Percentiles rank a stretch among this genome's conserved stretches.
These are phyloP conservation scores for Hemistola chrysoprasaria DNA, from an alignment of 2,888 invertebrate genomes.

Conservation along the genomic window DNA sequence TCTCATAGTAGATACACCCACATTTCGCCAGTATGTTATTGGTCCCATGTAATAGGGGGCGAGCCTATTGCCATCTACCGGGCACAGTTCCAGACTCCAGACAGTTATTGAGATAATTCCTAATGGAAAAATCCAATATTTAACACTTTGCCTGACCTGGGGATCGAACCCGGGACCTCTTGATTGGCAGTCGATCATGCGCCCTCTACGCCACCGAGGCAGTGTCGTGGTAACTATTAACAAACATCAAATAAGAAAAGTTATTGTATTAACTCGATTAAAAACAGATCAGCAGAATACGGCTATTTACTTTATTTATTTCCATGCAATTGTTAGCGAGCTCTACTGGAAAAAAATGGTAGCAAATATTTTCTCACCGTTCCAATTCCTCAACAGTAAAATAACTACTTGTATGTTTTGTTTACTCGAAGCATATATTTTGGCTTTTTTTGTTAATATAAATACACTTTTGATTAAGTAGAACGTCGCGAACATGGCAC, in stretches of 20 bases:
- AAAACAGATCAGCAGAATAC: slow-evolving; percentile 10
- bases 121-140: no score
- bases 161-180: no score
- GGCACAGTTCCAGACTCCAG: no score
- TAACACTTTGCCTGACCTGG: no score
- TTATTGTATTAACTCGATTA: slow-evolving; percentile 24
- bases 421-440: slow-evolving; percentile 14
- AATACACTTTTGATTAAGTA: slow-evolving; percentile 9
- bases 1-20: no score
- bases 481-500: background rate
- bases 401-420: slow-evolving; percentile 11
- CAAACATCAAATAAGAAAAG: slow-evolving; percentile 16
- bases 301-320: slow-evolving; percentile 10
- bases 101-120: no score
- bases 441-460: slow-evolving; percentile 17
- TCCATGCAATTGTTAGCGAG: slow-evolving; percentile 4
- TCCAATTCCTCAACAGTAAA: slow-evolving; percentile 26
- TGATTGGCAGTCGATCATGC: no score
- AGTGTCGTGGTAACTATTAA: slow-evolving; percentile 44
- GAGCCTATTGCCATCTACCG: no score
- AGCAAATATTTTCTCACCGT: slow-evolving; percentile 2
- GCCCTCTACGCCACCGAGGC: no score
- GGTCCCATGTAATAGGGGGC: no score
- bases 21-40: no score
- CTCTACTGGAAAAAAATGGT: background rate